Evolutionary conservation across 2,888 invertebrate species (phyloP).

Genomic region (Agriotes lineatus): DNA sequence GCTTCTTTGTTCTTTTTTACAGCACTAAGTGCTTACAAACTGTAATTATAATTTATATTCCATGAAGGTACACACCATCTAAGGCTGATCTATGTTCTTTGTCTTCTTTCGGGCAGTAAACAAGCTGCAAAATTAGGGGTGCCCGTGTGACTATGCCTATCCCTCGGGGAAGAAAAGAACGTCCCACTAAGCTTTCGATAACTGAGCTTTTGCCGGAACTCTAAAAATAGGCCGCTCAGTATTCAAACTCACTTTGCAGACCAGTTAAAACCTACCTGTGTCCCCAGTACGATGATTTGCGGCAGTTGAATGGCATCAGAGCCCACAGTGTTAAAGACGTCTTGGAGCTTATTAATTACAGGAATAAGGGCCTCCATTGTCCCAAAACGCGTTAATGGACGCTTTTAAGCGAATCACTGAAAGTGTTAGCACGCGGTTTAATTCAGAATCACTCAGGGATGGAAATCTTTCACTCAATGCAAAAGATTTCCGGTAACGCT

Average conservation of each 20-base stretch:
- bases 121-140: slow-evolving; percentile 93
- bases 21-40: too few species aligned
- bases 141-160: slow-evolving; percentile 97
- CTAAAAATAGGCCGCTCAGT: slow-evolving; percentile 68
- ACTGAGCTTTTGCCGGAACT: slow-evolving; percentile 99
- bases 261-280: slow-evolving; percentile 87
- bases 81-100: slow-evolving; percentile 87
- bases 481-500: neutral
- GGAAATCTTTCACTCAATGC: neutral
- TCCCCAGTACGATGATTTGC: slow-evolving; percentile 98
- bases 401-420: neutral
- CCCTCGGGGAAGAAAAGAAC: slow-evolving; percentile 96
- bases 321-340: slow-evolving; percentile 99
- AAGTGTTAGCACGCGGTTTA: neutral
- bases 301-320: slow-evolving; percentile 97
- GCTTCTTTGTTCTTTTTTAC: too few species aligned
- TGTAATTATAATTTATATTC: too few species aligned
- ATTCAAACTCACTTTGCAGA: neutral
- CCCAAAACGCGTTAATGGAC: slow-evolving; percentile 5
- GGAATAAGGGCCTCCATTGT: slow-evolving; percentile 99
- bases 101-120: slow-evolving; percentile 92
- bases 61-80: slow-evolving; percentile 78
- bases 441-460: neutral
- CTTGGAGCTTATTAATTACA: slow-evolving; percentile 99
- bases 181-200: slow-evolving; percentile 96